Evolutionary conservation across 30 jellyfish, hydroid and myxozoan genomes (phyloP).

Genomic region (Turritopsis rubra): DNA sequence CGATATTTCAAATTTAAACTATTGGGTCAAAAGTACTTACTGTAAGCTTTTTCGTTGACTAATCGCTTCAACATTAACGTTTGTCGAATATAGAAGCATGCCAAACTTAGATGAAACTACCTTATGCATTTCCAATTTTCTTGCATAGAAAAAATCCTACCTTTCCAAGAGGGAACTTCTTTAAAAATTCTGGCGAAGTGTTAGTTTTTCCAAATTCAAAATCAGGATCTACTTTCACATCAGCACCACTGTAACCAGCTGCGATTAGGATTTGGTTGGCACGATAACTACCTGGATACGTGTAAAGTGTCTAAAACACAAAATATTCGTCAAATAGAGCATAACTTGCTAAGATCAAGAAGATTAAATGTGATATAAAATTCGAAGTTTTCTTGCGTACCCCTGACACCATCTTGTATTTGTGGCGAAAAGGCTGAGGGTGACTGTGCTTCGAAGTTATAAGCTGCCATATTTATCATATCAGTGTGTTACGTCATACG

Average conservation of each 20-base stretch:
- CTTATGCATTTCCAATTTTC: too few relatives aligned
- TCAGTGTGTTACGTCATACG: too few relatives aligned
- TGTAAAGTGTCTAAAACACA: conserved; percentile 64
- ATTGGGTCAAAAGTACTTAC: too few relatives aligned
- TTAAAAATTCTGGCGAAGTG: conserved; percentile 53
- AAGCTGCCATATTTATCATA: not conserved
- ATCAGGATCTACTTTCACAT: conserved; percentile 42
- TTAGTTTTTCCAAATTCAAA: conserved; percentile 86
- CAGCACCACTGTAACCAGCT: conserved; percentile 92
- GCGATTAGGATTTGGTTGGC: conserved; percentile 73
- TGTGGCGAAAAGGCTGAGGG: not conserved
- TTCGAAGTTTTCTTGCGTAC: not conserved
- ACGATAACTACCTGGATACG: conserved; percentile 84
- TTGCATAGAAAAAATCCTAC: too few relatives aligned
- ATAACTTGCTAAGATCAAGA: not conserved
- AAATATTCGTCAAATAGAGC: not conserved
- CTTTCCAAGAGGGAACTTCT: conserved; percentile 95
- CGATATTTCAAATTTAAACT: too few relatives aligned
- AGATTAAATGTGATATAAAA: not conserved
- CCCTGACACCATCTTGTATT: not conserved
- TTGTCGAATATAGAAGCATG: too few relatives aligned
- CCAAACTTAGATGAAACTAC: too few relatives aligned
- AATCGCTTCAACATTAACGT: too few relatives aligned
- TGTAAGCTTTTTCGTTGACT: too few relatives aligned
- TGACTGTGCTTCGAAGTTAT: not conserved